A percentile compares a stretch with the other conserved stretches of the same genome.
Conservation (phyloP, 2,797 vertebrate genomes). For the Ctenosaura bakeri region DNA sequence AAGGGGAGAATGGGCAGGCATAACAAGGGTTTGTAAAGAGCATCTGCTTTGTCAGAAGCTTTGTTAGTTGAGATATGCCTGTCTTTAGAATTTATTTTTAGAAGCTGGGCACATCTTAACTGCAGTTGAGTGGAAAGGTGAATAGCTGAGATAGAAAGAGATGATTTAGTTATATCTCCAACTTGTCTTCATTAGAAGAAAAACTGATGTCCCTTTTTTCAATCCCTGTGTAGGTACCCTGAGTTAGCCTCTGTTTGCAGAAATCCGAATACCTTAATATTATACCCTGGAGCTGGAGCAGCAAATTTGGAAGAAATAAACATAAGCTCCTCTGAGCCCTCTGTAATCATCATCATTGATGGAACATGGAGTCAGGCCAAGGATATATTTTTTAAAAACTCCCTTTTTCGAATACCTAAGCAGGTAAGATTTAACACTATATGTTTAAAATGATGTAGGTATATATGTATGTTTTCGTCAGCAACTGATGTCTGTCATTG, state of each 20-base stretch:
- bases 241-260: conserved; percentile 91
- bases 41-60: too few relatives aligned
- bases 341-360: conserved; percentile 93
- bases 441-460: neutral
- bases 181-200: neutral
- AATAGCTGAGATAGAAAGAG: neutral
- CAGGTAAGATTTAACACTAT: conserved; percentile 83
- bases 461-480: neutral
- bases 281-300: conserved; percentile 94
- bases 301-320: conserved; percentile 90
- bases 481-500: too few relatives aligned
- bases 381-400: conserved; percentile 97
- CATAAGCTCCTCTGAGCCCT: conserved; percentile 77
- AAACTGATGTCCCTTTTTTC: conserved; percentile 34
- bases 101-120: neutral
- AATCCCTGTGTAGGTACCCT: conserved; percentile 83
- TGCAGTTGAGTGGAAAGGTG: neutral
- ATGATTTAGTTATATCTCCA: neutral
- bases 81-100: neutral
- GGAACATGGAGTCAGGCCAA: conserved; percentile 99
- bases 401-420: conserved; percentile 91
- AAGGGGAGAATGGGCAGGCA: too few relatives aligned
- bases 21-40: too few relatives aligned
- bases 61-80: neutral
- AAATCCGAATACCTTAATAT: conserved; percentile 88